Base-by-base conservation (phyloP, 2,113 vertebrate genomes). In the Puntigrus tetrazona region DNA sequence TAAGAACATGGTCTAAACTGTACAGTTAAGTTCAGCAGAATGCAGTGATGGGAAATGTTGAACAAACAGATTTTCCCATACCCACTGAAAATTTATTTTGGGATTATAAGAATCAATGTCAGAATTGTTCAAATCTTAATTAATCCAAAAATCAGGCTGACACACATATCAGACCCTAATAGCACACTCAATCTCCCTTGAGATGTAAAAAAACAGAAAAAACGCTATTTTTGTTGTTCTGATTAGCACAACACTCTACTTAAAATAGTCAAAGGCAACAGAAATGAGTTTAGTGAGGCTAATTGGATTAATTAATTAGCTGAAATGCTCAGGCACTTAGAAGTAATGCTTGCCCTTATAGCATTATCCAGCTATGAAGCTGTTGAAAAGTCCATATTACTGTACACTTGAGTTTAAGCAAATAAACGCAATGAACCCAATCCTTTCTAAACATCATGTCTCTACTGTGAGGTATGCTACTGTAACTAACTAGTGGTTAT, bases 351-450 rank as follows among this genome's bases (percentile, higher is more conserved):
- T 41, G 52, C 47, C 67, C 78, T 2, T 52, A n/a, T 50, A 22
- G 34, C 38, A 31, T 74, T 31, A 61, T 75, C 75, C 70, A 75
- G 81, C 70, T 43, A 27, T 75, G 7, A 63, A 75, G 38, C 31
- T 43, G 18, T 31, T 84, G 20, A n/a, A 89, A 85, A 76, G n/a
- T 78, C 77, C 86, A 74, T 88, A 47, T 70, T 69, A 84, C 88
- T 86, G 67, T 88, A 82, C 78, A 87, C 83, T 31, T 16, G 5
- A 31, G 9, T 7, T 31, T 22, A 69, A 38, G 76, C 27, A 22
- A 72, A 47, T 73, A 87, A 89, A 92, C 90, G 88, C 63, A 87
- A 63, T 82, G 83, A 90, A 90, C 27, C 16, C 20, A 69, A 38
- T 38, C 34, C 31, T 69, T 69, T 38, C 34, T 69, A 38, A 85